Evolutionary conservation across 2,113 vertebrate species (phyloP).

Genomic region (Gallinago media): DNA sequence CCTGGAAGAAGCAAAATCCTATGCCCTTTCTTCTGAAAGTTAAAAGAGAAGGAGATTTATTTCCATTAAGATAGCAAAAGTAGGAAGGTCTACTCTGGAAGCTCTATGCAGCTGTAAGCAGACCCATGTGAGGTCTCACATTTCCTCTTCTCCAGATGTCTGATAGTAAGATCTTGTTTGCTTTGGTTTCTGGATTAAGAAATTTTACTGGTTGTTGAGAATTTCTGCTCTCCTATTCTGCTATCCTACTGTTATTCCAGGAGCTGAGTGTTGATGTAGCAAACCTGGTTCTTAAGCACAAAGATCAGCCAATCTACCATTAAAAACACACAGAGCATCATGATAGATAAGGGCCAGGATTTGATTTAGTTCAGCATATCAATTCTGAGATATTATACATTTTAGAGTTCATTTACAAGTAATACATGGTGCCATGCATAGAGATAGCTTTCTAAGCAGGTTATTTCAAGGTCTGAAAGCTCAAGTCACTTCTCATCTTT

Average conservation of each 20-base stretch:
- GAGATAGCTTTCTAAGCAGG: background rate
- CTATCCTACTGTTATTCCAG: background rate
- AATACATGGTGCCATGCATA: background rate
- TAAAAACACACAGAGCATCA: background rate
- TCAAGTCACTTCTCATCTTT: background rate
- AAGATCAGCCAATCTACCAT: background rate
- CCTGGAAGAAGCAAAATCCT: background rate
- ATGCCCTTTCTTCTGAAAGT: background rate
- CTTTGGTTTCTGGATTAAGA: background rate
- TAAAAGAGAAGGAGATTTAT: background rate
- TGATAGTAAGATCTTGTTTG: background rate
- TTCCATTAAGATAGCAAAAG: background rate
- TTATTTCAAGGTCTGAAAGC: background rate
- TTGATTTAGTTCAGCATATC: background rate
- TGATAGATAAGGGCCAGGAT: background rate
- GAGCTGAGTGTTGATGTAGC: background rate
- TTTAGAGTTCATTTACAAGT: background rate
- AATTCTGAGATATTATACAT: background rate
- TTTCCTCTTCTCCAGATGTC: background rate
- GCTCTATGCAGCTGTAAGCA: background rate
- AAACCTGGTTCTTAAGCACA: background rate
- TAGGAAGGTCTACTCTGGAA: background rate
- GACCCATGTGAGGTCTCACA: rapidly evolving
- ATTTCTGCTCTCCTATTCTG: background rate
- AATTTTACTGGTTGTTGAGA: background rate